phyloP scores from a whole-genome alignment of 2,797 vertebrate species.

The Xenopus petersii region DNA sequence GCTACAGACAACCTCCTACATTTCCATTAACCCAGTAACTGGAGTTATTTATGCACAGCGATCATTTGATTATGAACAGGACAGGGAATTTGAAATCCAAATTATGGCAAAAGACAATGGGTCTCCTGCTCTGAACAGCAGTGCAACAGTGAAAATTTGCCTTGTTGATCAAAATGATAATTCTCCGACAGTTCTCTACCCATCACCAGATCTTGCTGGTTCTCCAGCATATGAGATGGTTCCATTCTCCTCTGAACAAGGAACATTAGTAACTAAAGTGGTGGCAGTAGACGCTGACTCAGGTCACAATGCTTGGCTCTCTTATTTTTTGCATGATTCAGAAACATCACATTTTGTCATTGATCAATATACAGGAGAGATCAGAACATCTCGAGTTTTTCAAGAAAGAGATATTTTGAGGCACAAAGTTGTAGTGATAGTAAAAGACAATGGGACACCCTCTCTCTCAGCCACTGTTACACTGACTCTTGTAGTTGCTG shows the following conservation, averaged over 20 bases:
- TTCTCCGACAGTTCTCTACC: conserved; percentile 32
- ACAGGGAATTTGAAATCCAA: no score
- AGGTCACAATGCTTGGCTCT: conserved; percentile 75
- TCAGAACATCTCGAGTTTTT: conserved; percentile 61
- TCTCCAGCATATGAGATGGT: conserved; percentile 49
- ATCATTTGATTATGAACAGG: no score
- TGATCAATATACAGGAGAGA: conserved; percentile 62
- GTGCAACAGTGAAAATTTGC: conserved; percentile 19
- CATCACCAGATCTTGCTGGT: conserved; percentile 14
- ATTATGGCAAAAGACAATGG: conserved; percentile 64
- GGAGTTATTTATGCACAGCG: no score
- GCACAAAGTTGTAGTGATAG: conserved; percentile 49
- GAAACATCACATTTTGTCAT: conserved; percentile 66
- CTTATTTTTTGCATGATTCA: conserved; percentile 66
- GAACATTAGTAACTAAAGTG: conserved; percentile 70
- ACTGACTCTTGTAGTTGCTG: conserved; percentile 19
- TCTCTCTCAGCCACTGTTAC: conserved; percentile 30
- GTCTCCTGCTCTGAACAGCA: conserved; percentile 55
- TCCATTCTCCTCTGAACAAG: conserved; percentile 61
- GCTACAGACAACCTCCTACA: no score
- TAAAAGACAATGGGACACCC: conserved; percentile 48
- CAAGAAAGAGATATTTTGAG: conserved; percentile 57
- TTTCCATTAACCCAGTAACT: no score
- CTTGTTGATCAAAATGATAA: conserved; percentile 60
- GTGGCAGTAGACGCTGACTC: conserved; percentile 73